These are phyloP conservation scores for Alexandromys fortis DNA, from an alignment of 2,113 vertebrate genomes.

Conservation along the genomic window DNA sequence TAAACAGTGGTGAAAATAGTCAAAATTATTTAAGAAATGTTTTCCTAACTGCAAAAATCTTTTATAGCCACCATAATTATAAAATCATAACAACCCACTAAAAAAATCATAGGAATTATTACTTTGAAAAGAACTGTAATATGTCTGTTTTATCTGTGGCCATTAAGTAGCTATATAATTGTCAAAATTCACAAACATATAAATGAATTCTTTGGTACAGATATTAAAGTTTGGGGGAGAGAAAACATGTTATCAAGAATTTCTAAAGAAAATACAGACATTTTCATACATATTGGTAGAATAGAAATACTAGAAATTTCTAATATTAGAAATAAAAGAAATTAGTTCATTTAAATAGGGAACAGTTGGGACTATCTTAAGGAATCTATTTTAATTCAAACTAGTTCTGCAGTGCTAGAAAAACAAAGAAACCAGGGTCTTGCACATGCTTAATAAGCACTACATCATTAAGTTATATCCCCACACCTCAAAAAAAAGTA, in stretches of 20 bases:
- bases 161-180: slow-evolving; percentile 17
- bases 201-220: slow-evolving; percentile 20
- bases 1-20: slow-evolving; percentile 41
- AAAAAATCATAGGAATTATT: slow-evolving; percentile 40
- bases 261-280: slow-evolving; percentile 39
- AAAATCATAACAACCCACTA: slow-evolving; percentile 36
- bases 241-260: slow-evolving; percentile 32
- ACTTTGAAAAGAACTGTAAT: slow-evolving; percentile 39
- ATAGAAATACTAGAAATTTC: neutral
- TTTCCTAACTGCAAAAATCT: slow-evolving; percentile 44
- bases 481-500: neutral
- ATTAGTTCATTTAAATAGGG: slow-evolving; percentile 10
- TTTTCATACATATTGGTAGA: neutral
- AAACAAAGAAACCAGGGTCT: neutral
- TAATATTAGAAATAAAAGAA: neutral
- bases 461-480: neutral
- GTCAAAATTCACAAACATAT: slow-evolving; percentile 40
- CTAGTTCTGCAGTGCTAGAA: neutral
- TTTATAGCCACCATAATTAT: slow-evolving; percentile 32
- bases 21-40: slow-evolving; percentile 56
- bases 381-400: slow-evolving; percentile 3
- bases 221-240: slow-evolving; percentile 10
- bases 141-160: neutral
- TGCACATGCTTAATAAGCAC: neutral
- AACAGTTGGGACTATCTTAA: slow-evolving; percentile 28